Base-by-base conservation (phyloP, 1,140 invertebrate species). In the Pentalonia nigronervosa region DNA sequence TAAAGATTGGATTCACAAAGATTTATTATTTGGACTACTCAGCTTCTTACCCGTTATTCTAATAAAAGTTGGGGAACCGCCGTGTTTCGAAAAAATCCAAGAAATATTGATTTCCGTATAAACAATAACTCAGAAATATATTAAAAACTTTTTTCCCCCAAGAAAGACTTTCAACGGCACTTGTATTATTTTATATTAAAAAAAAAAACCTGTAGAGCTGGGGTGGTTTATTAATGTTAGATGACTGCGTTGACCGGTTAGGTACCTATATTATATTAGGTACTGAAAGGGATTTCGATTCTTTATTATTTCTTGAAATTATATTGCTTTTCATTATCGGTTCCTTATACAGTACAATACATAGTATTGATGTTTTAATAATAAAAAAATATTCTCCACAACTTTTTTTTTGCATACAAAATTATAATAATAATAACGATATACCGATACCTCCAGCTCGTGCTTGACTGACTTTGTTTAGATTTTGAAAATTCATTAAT, bases 51-150 rank as follows among this genome's bases (percentile, higher is more conserved):
- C 88, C 53, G 50, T 50, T 89, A 36, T 50, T 89, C 34, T 45
- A 45, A 90, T 90, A 90, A 90, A 36, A 60, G 89, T 90, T 90
- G 53, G 21, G 50, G 89, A 23, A 60, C 89, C 53, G 53, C 60
- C 53, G 45, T 23, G 30, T 90, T 60, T 53, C 36, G 89, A 60
- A 36, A 90, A 41, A 60, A 60, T 53, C 76, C 76, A 6, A 93
- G 76, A 93, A 93, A 86, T 93, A 93, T 93, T 56, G 91, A 93
- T 93, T 93, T 93, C 34, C 25, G 48, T 84, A 93, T 84, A 93
- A 93, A 93, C 91, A 93, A 93, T 93, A 93, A 93, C 91, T 93
- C 48, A 93, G 91, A 93, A 84, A 84, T 93, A 93, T 93, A 84
- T 84, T 93, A 93, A 92, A 93, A 93, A 93, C 48, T 93, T 56